Base-by-base conservation (phyloP, 2,113 vertebrate species). In the Cryptotis parvus region DNA sequence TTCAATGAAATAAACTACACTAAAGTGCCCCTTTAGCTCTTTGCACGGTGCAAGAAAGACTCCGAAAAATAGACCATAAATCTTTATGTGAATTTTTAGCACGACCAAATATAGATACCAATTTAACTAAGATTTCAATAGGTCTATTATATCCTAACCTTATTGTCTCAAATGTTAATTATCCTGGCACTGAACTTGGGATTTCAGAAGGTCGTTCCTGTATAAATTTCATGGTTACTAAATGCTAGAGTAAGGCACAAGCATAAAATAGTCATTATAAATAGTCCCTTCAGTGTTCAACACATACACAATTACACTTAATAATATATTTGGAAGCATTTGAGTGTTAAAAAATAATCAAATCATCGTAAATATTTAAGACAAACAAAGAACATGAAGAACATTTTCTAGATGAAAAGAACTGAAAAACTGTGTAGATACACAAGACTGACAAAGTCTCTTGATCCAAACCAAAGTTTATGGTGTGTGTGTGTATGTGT, bases 111-210 rank as follows among this genome's bases (percentile, higher is more conserved):
- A 91, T n/a, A 89, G 41, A 66, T 58, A 18, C 2, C 58, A 86
- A 77, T 79, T 81, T 96, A 91, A 83, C 1, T 58, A 58, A 58
- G 63, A 84, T 55, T 91, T 70, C 39, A 91, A 41, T 79, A 88
- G 43, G 14, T 79, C 65, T 85, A 78, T 93, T 84, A 78, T 33
- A 61, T 43, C 43, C 41, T 84, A 73, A 45, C 18, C 20, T 65
- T 70, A 83, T 49, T 85, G 69, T 77, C 39, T 70, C 78, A 91
- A 94, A 65, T 83, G 39, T 90, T 69, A 79, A 83, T 92, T 95
- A 78, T 70, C 58, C 75, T 79, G 33, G 45, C 72, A 92, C 68
- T 85, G 49, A 93, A 81, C 55, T 74, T 79, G 20, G 73, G 41
- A 88, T 68, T 92, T 82, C 45, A 75, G 33, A 91, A 89, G 18